Evolutionary conservation across 1,140 invertebrate species (phyloP), one percentile per base, ranked within the genome.

Genomic region (Lepidotrigona ventralis): DNA sequence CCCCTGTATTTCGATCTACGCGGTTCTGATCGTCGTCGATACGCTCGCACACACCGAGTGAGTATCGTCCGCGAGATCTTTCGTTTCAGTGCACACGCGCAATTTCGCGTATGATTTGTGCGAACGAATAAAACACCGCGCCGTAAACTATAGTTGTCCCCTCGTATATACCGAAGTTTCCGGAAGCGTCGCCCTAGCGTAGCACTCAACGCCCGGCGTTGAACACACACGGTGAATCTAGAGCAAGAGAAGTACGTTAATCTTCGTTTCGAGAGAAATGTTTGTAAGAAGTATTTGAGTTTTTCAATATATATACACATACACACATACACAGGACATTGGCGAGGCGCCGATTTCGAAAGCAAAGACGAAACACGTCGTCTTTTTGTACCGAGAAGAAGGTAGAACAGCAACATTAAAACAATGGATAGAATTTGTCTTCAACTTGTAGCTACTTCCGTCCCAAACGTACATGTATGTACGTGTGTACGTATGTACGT

Each of bases 241-340:
- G 64, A 68, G 79, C 79, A 75, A 75, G 54, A 85, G 68, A 73
- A 66, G 83, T 46, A 75, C 86, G 87, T 88, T 88, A 88, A 88
- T 88, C 87, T 88, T 88, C 86, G 75, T 88, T 88, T 79, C 58
- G 63, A 69, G 68, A 63, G 77, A 75, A 82, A 88, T 64, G 73
- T 88, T 68, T 26, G 71, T 64, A 85, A 88, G 86, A 88, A 88
- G 83, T 88, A 85, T 87, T 80, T 74, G 69, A 75, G 78, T 88
- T 88, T 85, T 82, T 85, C 83, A 73, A 46, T 26, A 58, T 14
- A 79, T 80, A 86, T 33, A 46, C 0, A 46, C 0, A 46, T 0
- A 46, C 6, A 46, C 39, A 46, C 8, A 46, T 9, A 46, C 6
- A 46, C 39, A 46, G 6, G 81, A 39, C 58, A 79, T 64, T 21